phyloP scores from a whole-genome alignment of 2,113 vertebrate species.

The Tautogolabrus adspersus region DNA sequence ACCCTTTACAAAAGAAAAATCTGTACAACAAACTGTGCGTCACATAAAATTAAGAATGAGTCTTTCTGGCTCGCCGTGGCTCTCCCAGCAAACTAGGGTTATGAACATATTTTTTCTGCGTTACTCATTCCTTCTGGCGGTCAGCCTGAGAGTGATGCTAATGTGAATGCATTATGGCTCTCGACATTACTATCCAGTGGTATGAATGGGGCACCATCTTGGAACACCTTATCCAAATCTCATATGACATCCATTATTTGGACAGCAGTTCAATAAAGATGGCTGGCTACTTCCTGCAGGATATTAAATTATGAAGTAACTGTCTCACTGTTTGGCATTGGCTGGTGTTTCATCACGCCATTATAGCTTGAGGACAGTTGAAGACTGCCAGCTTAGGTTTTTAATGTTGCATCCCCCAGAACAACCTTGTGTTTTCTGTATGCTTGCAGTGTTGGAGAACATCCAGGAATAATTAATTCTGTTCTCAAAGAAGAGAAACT shows the following conservation, averaged over 20 bases:
- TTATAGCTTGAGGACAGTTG: slow-evolving; percentile 27
- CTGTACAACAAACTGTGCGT: neutral
- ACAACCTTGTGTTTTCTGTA: slow-evolving; percentile 11
- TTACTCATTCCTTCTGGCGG: slow-evolving; percentile 1
- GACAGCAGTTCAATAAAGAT: slow-evolving; percentile 29
- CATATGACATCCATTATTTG: slow-evolving; percentile 51
- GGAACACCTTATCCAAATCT: slow-evolving; percentile 39
- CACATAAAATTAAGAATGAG: neutral
- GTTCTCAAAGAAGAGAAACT: slow-evolving; percentile 8
- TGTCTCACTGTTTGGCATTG: slow-evolving; percentile 26
- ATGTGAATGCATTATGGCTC: slow-evolving; percentile 23
- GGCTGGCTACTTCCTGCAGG: slow-evolving; percentile 27
- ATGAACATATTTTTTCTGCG: slow-evolving; percentile 3
- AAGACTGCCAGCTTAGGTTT: slow-evolving; percentile 20
- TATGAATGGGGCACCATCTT: slow-evolving; percentile 30
- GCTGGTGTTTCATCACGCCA: slow-evolving; percentile 24
- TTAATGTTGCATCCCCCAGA: slow-evolving; percentile 20
- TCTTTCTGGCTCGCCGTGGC: neutral
- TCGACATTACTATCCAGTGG: slow-evolving; percentile 11
- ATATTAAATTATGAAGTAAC: slow-evolving; percentile 48
- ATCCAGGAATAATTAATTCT: slow-evolving; percentile 28
- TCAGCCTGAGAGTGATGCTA: slow-evolving; percentile 1
- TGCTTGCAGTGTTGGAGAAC: slow-evolving; percentile 1
- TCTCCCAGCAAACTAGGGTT: neutral
- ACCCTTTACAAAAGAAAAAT: neutral